Percentiles rank a stretch among this genome's conserved stretches.
Conservation (phyloP, 1,140 invertebrate genomes). For the Drosophila asahinai region DNA sequence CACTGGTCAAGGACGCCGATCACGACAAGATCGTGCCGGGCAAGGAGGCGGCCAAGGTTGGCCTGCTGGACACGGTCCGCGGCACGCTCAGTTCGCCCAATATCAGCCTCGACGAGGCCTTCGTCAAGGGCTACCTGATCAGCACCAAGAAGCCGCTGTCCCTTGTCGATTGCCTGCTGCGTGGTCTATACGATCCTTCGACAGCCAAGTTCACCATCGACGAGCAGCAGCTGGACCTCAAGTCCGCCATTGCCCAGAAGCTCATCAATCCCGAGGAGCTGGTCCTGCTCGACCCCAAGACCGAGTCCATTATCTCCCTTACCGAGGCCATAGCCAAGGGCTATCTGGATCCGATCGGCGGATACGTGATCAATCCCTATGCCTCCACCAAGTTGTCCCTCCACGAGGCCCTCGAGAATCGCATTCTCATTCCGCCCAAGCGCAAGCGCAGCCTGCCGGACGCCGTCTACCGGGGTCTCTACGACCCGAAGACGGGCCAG, state of each 20-base stretch:
- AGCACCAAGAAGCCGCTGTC: slow-evolving; percentile 92
- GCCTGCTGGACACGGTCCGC: slow-evolving; percentile 89
- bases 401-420: slow-evolving; percentile 92
- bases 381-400: slow-evolving; percentile 91
- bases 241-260: slow-evolving; percentile 92
- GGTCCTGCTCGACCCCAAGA: slow-evolving; percentile 92
- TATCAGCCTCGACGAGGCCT: slow-evolving; percentile 91
- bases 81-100: slow-evolving; percentile 90
- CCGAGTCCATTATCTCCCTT: slow-evolving; percentile 91
- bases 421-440: slow-evolving; percentile 92
- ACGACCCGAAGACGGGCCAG: slow-evolving; percentile 88
- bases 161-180: slow-evolving; percentile 93
- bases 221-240: slow-evolving; percentile 90
- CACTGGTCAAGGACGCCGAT: slow-evolving; percentile 91
- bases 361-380: slow-evolving; percentile 91
- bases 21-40: slow-evolving; percentile 89
- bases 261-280: slow-evolving; percentile 91
- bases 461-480: slow-evolving; percentile 93
- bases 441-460: slow-evolving; percentile 93
- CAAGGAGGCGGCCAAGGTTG: slow-evolving; percentile 89
- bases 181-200: slow-evolving; percentile 92
- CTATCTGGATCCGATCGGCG: slow-evolving; percentile 92
- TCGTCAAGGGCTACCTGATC: slow-evolving; percentile 91
- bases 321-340: slow-evolving; percentile 92
- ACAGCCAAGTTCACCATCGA: slow-evolving; percentile 92